A percentile compares a stretch with the other conserved stretches of the same genome.
These are phyloP conservation scores for Noctua janthina DNA, from an alignment of 2,888 invertebrate species.

Conservation along the genomic window DNA sequence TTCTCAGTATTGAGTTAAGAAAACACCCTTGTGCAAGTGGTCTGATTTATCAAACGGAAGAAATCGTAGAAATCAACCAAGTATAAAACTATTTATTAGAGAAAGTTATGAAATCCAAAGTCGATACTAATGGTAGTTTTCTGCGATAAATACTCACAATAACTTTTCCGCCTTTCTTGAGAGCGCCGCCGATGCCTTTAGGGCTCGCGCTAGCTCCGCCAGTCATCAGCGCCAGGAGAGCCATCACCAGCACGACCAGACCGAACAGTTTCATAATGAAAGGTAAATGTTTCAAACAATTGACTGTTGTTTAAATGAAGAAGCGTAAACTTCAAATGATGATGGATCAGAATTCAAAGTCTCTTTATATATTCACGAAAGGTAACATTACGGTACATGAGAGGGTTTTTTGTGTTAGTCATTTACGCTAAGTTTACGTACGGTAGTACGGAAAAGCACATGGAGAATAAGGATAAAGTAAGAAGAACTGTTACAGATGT, in stretches of 20 bases:
- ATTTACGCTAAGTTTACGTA: slow-evolving; percentile 19
- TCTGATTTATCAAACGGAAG: not conserved
- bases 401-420: slow-evolving; percentile 26
- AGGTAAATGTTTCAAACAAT: not conserved
- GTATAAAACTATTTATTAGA: not conserved
- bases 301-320: not conserved
- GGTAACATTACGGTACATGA: not conserved
- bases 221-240: slow-evolving; percentile 42
- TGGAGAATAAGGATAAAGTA: slow-evolving; percentile 26
- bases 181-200: slow-evolving; percentile 46
- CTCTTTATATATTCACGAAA: slow-evolving; percentile 28
- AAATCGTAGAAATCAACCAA: not conserved
- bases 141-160: slow-evolving; percentile 58
- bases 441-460: slow-evolving; percentile 4
- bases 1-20: not conserved
- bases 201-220: slow-evolving; percentile 43
- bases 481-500: not conserved
- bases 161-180: slow-evolving; percentile 68
- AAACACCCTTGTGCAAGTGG: not conserved
- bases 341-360: not conserved
- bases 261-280: slow-evolving; percentile 46
- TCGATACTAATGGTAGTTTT: not conserved
- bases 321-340: slow-evolving; percentile 16
- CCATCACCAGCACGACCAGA: slow-evolving; percentile 36
- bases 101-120: not conserved